phyloP scores from a whole-genome alignment of 2,113 vertebrate species.

The Notarius lentiginosus region DNA sequence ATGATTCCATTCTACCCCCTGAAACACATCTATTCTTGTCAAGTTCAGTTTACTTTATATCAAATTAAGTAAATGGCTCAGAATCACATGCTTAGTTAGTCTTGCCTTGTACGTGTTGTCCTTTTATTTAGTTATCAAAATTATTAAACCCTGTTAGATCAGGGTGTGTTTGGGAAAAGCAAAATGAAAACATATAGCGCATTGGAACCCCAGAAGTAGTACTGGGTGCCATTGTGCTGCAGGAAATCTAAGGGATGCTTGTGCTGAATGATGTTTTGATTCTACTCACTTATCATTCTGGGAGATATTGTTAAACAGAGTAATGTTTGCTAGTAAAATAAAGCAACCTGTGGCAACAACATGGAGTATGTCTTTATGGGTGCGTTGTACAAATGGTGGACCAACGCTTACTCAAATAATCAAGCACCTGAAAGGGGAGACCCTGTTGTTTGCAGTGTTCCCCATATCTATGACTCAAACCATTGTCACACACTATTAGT shows the following conservation, averaged over 20 bases:
- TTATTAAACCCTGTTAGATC: not conserved
- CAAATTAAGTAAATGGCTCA: not conserved
- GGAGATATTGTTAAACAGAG: slow-evolving; percentile 4
- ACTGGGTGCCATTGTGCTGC: not conserved
- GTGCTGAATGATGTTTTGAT: not conserved
- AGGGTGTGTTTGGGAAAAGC: not conserved
- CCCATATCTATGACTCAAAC: not conserved
- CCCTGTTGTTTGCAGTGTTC: not conserved
- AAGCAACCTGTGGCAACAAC: not conserved
- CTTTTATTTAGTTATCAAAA: not conserved
- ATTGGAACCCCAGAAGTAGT: not conserved
- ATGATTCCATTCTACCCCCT: not conserved
- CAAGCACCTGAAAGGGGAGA: not conserved
- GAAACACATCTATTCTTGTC: not conserved
- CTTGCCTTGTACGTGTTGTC: not conserved
- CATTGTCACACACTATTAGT: not conserved
- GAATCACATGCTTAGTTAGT: not conserved
- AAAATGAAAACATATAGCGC: not conserved
- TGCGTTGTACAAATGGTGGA: slow-evolving; percentile 21
- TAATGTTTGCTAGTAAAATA: slow-evolving; percentile 14
- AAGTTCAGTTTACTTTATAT: not conserved
- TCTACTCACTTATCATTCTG: not conserved
- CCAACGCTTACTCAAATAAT: slow-evolving; percentile 18
- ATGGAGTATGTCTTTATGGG: not conserved
- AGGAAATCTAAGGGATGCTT: not conserved